Base-by-base conservation (phyloP, 2,797 vertebrate genomes). In the Hoplostethus atlanticus region DNA sequence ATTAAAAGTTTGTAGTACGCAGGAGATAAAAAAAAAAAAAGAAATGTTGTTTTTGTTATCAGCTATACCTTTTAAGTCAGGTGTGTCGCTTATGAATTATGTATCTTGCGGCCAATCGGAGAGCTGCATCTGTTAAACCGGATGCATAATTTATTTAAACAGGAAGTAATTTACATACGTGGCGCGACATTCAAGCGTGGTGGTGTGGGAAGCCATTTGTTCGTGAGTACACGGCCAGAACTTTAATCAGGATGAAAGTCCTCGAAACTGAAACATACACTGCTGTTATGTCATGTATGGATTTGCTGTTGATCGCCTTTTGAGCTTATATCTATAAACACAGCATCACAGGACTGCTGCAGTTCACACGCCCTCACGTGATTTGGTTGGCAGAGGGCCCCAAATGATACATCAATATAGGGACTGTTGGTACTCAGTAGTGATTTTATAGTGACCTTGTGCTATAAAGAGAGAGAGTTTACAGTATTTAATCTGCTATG, bases 91-190 rank as follows among this genome's bases (percentile, higher is more conserved):
- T 44, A 9, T 12, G 2, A 38, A 9, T 55, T 6, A 3, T n/a
- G 25, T 28, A 40, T 55, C 15, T 0, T 15, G 71, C 52, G 73
- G 15, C 87, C 90, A 91, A 92, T 91, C 83, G 72, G 62, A 73
- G 48, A 25, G 65, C 36, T 3, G 0, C 44, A 9, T 34, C 51
- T 31, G 30, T 44, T 50, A 34, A 69, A 10, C 67, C 36, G 0
- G 51, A 56, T 6, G 44, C 52, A 11, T 71, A 36, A 70, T 79
- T 87, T 42, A 87, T 81, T 91, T 91, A 89, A 92, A 61, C 87
- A 83, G 90, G 91, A 93, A 90, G 84, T 89, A 0, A 68, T 82
- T 85, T 78, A 25, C 81, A 54, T 80, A 55, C 15, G 48, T 36
- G 34, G 83, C 83, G 86, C 81, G 69, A 69, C 63, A 74, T 80